A percentile compares a stretch with the other conserved stretches of the same genome.
Conservation (phyloP, 2,888 invertebrate species). For the Timandra comae region DNA sequence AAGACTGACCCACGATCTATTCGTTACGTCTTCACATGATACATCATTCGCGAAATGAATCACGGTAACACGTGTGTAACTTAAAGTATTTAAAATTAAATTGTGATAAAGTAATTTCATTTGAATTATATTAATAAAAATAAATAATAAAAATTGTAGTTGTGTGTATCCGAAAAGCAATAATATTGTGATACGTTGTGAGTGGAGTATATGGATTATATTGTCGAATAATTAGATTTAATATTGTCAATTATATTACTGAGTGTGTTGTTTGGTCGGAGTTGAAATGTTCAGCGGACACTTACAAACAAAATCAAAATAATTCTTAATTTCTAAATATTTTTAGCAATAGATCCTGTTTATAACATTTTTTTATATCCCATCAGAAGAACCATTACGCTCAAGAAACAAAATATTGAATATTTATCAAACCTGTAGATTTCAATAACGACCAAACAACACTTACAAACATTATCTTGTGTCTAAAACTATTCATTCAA, state of each 20-base stretch:
- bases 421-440: no score
- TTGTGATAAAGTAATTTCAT: conserved; percentile 64
- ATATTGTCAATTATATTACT: conserved; percentile 65
- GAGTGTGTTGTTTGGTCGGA: conserved; percentile 27
- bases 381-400: no score
- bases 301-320: no score
- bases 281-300: conserved; percentile 25
- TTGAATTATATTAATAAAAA: no score
- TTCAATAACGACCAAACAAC: no score
- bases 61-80: conserved; percentile 20
- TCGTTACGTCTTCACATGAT: conserved; percentile 37
- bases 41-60: conserved; percentile 33
- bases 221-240: conserved; percentile 49
- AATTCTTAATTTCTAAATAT: no score
- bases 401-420: no score
- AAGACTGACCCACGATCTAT: conserved; percentile 57
- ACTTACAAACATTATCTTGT: no score
- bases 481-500: not conserved
- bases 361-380: no score
- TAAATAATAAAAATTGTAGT: conserved; percentile 34
- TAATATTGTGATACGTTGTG: conserved; percentile 69
- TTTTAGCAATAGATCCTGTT: no score
- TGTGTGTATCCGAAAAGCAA: conserved; percentile 71
- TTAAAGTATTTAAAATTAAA: conserved; percentile 58
- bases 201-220: conserved; percentile 44